phyloP scores from a whole-genome alignment of 2,113 vertebrate species.

The Nymphicus hollandicus region DNA sequence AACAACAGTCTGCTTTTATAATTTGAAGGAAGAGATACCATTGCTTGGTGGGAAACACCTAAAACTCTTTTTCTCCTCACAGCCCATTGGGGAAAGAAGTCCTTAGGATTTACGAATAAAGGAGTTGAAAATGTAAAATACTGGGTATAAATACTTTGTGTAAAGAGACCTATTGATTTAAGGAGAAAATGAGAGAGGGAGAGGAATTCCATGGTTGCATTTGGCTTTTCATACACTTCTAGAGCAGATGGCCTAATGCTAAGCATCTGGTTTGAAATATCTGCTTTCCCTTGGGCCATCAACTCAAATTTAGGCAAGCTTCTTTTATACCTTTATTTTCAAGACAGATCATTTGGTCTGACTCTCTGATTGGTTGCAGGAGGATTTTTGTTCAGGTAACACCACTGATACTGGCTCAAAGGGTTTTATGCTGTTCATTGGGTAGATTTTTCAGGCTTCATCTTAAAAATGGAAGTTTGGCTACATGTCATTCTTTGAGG shows the following conservation, averaged over 20 bases:
- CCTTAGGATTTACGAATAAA: not conserved
- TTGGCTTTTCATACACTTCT: constrained; percentile 8
- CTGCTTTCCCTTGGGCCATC: constrained; percentile 35
- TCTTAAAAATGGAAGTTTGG: not conserved
- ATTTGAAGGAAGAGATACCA: not conserved
- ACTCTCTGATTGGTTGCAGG: not conserved
- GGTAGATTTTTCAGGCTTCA: not conserved
- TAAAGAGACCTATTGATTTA: not conserved
- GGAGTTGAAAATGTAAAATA: not conserved
- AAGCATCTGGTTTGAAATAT: constrained; percentile 61
- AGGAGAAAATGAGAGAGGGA: not conserved
- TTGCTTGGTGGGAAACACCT: not conserved
- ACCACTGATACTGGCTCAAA: not conserved
- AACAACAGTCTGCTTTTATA: not conserved
- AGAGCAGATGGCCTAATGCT: constrained; percentile 49
- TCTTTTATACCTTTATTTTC: constrained; percentile 28
- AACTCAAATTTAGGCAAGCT: constrained; percentile 35
- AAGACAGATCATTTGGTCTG: not conserved
- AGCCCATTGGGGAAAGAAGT: not conserved
- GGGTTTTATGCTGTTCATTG: not conserved
- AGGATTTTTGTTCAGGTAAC: not conserved
- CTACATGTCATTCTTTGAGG: not conserved
- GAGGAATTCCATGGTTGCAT: not conserved
- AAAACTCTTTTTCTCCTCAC: not conserved
- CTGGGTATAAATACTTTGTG: not conserved